Conservation (phyloP, 2,888 invertebrate genomes). For the Acrocera orbiculus region DNA sequence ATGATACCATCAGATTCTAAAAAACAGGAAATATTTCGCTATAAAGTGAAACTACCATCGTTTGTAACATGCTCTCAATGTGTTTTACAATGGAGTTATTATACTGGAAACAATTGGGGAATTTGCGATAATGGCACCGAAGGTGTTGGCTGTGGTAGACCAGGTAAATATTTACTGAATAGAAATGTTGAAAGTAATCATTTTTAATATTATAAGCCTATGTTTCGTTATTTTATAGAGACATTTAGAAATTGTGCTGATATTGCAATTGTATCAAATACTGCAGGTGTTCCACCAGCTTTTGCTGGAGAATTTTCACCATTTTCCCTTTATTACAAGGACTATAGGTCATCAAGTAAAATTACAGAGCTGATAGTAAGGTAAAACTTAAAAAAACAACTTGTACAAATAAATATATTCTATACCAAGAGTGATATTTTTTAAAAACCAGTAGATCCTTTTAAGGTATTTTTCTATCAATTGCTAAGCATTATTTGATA, state of each 20-base stretch:
- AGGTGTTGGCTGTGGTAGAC: constrained; percentile 74
- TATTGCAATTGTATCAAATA: constrained; percentile 61
- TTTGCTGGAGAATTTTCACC: constrained; percentile 53
- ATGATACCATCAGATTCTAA: constrained; percentile 53
- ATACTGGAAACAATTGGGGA: constrained; percentile 86
- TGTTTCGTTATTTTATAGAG: constrained; percentile 33
- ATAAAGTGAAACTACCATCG: constrained; percentile 60
- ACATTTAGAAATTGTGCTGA: constrained; percentile 86
- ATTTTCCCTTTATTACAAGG: constrained; percentile 59
- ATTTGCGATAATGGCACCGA: constrained; percentile 70
- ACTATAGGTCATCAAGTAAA: constrained; percentile 42
- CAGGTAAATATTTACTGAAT: constrained; percentile 25
- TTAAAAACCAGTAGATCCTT: too few species aligned
- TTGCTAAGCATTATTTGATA: too few species aligned
- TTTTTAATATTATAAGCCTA: background rate
- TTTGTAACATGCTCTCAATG: constrained; percentile 77
- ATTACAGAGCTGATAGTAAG: too few species aligned
- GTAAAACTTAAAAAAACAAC: too few species aligned
- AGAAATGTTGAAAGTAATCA: background rate
- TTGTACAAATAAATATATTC: too few species aligned
- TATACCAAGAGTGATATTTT: too few species aligned
- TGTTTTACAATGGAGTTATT: constrained; percentile 85
- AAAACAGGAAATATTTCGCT: constrained; percentile 47
- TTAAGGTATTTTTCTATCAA: too few species aligned
- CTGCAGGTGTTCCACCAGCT: constrained; percentile 53